phyloP scores from a whole-genome alignment of 1,140 invertebrate species.

The Stegodyphus dumicola region DNA sequence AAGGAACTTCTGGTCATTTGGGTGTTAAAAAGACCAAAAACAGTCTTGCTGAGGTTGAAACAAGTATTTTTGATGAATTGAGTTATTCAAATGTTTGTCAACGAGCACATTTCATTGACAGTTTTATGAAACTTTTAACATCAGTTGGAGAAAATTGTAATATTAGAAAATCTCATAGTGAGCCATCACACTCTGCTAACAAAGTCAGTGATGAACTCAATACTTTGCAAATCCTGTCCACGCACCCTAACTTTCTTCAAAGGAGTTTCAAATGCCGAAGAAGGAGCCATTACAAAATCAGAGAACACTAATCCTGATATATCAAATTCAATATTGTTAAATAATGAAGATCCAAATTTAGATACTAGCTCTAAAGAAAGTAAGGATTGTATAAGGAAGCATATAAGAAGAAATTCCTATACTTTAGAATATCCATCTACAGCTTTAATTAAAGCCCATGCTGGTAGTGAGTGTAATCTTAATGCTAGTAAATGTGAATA shows the following conservation, averaged over 20 bases:
- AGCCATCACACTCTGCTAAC: conserved; percentile 12
- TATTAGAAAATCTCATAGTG: conserved; percentile 40
- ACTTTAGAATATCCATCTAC: conserved; percentile 30
- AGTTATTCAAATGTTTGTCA: not conserved
- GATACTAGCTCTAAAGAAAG: no score
- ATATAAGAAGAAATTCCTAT: conserved; percentile 41
- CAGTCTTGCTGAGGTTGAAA: not conserved
- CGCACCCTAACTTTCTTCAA: no score
- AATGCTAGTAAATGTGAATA: not conserved
- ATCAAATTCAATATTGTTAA: no score
- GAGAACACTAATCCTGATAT: no score
- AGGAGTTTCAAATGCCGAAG: no score
- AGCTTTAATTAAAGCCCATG: conserved; percentile 39
- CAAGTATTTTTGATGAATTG: not conserved
- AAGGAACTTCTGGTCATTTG: no score
- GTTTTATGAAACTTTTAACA: conserved; percentile 39
- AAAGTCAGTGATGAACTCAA: not conserved
- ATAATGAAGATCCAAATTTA: no score
- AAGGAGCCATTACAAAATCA: no score
- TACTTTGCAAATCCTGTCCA: not conserved
- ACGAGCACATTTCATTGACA: conserved; percentile 39
- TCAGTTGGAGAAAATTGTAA: not conserved
- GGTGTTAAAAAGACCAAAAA: no score
- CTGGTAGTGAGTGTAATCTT: conserved; percentile 18
- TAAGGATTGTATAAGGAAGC: no score